A percentile compares a stretch with the other conserved stretches of the same genome.
These are phyloP conservation scores for Loxodonta africana DNA, from an alignment of 2,113 vertebrate species.

Conservation along the genomic window DNA sequence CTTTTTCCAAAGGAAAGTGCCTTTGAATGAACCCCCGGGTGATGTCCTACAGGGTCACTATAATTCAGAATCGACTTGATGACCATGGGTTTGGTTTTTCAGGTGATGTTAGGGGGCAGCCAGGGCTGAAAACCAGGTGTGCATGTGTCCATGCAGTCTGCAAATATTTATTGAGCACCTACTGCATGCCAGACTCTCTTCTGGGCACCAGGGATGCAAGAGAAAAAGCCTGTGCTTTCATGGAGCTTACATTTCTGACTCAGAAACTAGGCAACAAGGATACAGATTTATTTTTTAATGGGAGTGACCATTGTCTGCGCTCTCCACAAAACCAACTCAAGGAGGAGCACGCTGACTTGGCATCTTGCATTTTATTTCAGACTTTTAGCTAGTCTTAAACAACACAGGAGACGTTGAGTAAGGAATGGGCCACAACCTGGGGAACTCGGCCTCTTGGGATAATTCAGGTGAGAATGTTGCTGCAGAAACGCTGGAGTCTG, in stretches of 20 bases:
- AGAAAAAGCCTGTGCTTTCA: not conserved
- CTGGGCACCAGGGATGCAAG: not conserved
- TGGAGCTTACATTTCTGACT: too few relatives aligned
- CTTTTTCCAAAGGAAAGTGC: not conserved
- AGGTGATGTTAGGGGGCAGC: not conserved
- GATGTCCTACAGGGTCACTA: too few relatives aligned
- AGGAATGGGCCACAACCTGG: not conserved
- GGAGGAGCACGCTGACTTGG: not conserved
- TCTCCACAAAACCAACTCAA: not conserved
- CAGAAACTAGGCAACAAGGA: not conserved
- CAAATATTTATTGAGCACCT: not conserved
- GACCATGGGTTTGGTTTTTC: too few relatives aligned
- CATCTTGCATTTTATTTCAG: not conserved
- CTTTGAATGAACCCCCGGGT: not conserved
- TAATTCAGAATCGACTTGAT: too few relatives aligned
- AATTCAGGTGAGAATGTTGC: too few relatives aligned
- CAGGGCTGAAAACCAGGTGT: not conserved
- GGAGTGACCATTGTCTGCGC: not conserved
- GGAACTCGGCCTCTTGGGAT: not conserved
- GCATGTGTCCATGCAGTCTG: too few relatives aligned
- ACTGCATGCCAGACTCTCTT: not conserved
- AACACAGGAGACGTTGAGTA: too few relatives aligned
- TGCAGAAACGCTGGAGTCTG: not conserved
- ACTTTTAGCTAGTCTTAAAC: not conserved
- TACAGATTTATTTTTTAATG: rapidly evolving